phyloP scores from a whole-genome alignment of 2,113 vertebrate genomes.

The Melanerpes formicivorus region DNA sequence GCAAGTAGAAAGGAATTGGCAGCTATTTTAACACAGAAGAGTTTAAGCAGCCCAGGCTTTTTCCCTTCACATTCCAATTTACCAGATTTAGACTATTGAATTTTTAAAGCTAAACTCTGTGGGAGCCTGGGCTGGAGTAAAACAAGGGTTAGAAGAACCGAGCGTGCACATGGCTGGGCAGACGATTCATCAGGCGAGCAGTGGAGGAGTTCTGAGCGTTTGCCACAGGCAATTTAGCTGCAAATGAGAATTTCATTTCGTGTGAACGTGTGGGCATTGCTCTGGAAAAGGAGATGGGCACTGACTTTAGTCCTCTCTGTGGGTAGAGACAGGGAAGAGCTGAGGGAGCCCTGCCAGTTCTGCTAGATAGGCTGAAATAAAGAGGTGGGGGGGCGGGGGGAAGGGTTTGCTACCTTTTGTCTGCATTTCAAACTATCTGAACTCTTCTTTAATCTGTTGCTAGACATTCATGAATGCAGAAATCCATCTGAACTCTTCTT shows the following conservation, averaged over 20 bases:
- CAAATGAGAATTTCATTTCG: slow-evolving; percentile 22
- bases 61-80: neutral
- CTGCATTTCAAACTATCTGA: neutral
- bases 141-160: neutral
- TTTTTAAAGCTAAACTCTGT: neutral
- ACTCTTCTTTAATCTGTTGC: too few species aligned
- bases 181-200: neutral
- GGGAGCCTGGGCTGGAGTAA: neutral
- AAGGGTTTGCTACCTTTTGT: neutral
- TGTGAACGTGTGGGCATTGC: neutral
- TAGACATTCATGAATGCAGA: too few species aligned
- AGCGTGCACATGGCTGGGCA: neutral
- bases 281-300: neutral
- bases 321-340: neutral
- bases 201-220: neutral
- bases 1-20: neutral
- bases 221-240: slow-evolving; percentile 8
- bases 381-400: accelerated
- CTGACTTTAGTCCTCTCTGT: neutral
- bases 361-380: neutral
- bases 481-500: too few species aligned
- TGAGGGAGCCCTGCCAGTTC: neutral
- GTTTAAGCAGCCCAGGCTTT: neutral
- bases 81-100: neutral
- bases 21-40: neutral